phyloP scores from a whole-genome alignment of 35 echinoderm and acorn worm genomes.

The Chiridota heheva region DNA sequence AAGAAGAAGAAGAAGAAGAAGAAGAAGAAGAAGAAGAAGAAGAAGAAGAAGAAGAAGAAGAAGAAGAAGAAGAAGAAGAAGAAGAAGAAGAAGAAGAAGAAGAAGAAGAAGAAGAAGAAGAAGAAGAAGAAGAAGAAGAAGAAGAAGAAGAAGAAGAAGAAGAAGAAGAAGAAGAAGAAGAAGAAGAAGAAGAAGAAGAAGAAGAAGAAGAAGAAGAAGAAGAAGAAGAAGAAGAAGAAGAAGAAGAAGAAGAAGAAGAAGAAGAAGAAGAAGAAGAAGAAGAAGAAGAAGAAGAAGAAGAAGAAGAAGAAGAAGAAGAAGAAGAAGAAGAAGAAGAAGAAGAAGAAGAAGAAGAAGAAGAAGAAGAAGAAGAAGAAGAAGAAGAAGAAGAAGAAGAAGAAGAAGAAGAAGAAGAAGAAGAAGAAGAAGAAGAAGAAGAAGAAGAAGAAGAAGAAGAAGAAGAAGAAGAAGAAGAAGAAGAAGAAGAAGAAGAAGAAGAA shows the following conservation, averaged over 20 bases:
- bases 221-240: conserved; percentile 6
- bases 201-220: background rate
- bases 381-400: background rate
- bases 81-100: background rate
- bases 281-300: background rate
- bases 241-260: conserved; percentile 25
- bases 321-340: background rate
- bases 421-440: background rate
- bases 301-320: background rate
- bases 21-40: background rate
- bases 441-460: background rate
- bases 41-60: background rate
- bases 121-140: conserved; percentile 6
- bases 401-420: background rate
- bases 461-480: background rate
- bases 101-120: conserved; percentile 6
- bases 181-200: conserved; percentile 29
- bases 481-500: background rate
- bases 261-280: background rate
- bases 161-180: background rate
- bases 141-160: conserved; percentile 1
- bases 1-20: background rate
- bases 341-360: background rate
- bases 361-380: background rate
- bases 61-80: background rate